Evolutionary conservation across 2,113 vertebrate genomes (phyloP).

Genomic region (Sylvietta virens): DNA sequence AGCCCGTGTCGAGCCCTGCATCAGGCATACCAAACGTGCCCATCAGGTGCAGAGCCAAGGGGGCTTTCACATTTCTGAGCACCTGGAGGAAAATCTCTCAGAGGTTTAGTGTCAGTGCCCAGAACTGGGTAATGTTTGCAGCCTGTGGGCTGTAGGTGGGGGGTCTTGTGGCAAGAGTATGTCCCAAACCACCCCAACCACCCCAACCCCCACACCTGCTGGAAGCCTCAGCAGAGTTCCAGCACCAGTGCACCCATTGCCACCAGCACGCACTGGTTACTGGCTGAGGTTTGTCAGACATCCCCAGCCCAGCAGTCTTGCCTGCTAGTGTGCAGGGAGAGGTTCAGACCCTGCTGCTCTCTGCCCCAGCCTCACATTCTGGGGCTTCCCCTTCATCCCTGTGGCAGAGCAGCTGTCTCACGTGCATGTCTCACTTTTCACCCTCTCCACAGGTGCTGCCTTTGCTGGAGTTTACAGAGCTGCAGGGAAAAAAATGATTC

Average conservation of each 20-base stretch:
- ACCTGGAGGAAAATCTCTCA: background rate
- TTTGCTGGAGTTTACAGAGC: constrained; percentile 96
- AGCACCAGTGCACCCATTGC: fast-evolving
- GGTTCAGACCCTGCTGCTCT: background rate
- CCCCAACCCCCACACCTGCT: background rate
- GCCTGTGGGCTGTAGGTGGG: background rate
- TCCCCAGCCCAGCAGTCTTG: background rate
- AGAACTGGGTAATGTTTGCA: background rate
- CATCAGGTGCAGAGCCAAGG: fast-evolving
- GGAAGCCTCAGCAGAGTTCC: background rate
- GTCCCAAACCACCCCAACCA: background rate
- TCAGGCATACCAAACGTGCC: too few relatives aligned
- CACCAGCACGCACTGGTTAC: fast-evolving
- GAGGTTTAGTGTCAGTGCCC: background rate
- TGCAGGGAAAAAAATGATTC: constrained; percentile 92
- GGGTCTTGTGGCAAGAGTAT: fast-evolving
- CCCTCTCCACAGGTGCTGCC: constrained; percentile 81
- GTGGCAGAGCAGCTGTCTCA: background rate
- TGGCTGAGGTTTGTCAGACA: background rate
- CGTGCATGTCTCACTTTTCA: background rate
- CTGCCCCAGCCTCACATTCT: background rate
- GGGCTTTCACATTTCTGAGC: background rate
- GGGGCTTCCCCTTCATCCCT: background rate
- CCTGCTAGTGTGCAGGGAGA: fast-evolving
- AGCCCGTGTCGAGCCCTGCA: fast-evolving